Conservation (phyloP, 2,113 vertebrate species). For the Nanger granti region DNA sequence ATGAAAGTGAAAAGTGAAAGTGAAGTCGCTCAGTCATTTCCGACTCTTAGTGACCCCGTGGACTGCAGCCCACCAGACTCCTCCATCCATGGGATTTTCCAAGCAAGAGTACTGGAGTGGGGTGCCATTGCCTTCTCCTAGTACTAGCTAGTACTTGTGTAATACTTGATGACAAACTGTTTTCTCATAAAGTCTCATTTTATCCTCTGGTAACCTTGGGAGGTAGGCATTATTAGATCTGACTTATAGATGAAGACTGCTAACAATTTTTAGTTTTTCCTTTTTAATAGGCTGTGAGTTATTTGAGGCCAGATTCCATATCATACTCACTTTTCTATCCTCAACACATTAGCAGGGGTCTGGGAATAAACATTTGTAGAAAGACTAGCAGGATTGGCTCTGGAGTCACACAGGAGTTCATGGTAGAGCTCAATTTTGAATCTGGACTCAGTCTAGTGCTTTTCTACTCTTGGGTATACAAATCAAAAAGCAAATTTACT, state of each 20-base stretch:
- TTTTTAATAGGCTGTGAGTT: constrained; percentile 21
- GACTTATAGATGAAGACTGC: constrained; percentile 30
- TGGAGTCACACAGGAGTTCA: neutral
- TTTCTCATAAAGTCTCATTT: constrained; percentile 20
- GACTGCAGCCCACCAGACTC: too few relatives aligned
- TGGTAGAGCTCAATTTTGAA: constrained; percentile 23
- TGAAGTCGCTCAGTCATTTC: too few relatives aligned
- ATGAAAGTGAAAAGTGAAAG: too few relatives aligned
- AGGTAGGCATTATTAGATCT: constrained; percentile 22
- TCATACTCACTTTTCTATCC: constrained; percentile 9
- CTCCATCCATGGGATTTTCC: too few relatives aligned
- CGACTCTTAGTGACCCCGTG: too few relatives aligned
- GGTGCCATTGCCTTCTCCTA: too few relatives aligned
- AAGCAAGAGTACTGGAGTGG: too few relatives aligned
- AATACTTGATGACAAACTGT: neutral
- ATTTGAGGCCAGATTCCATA: constrained; percentile 15
- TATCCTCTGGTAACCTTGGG: neutral
- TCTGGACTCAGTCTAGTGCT: neutral
- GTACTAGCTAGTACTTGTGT: neutral
- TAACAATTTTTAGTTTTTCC: constrained; percentile 23
- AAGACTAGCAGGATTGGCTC: neutral
- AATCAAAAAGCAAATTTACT: constrained; percentile 10
- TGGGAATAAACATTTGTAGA: constrained; percentile 7
- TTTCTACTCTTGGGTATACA: neutral
- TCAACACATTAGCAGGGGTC: neutral